Evolutionary conservation across 2,888 invertebrate species (phyloP), one percentile per base, ranked within the genome.

Genomic region (Physocephala rufipes): DNA sequence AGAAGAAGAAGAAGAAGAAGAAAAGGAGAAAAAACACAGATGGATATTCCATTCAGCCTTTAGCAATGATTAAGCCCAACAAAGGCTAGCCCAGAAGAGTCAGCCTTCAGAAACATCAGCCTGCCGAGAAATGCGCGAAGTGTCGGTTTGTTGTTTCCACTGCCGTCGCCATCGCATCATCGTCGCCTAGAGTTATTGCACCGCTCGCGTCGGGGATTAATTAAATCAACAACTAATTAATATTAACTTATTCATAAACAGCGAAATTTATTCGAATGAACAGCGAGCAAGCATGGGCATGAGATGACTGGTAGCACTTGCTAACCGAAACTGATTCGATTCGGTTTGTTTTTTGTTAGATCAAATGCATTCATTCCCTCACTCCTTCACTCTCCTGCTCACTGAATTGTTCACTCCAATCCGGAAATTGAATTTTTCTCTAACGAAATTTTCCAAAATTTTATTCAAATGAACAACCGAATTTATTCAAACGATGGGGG

Each of bases 161-260:
- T 9, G 36, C 9, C 9, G 4, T 24, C 62, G 30, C 7, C 28
- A 24, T 51, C 36, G 67, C 62, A 36, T 24, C 9, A n/a, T n/a
- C n/a, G n/a, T n/a, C n/a, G n/a, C n/a, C n/a, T n/a, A n/a, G n/a
- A 9, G 12, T 24, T 28, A 45, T 19, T n/a, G 45, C 15, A n/a
- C 19, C 61, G 59, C 70, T 58, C 71, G n/a, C n/a, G 73, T 71
- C 67, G 75, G 73, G 74, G 78, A 81, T 82, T 83, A 82, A 83
- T 83, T 83, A 82, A 82, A 83, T 84, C 84, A 76, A 80, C 80
- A 82, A 79, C 81, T 82, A 83, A 83, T 83, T 84, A 83, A 82
- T 81, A 81, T 81, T 79, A 80, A 81, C 79, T 78, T 80, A 81
- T 81, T 81, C 80, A 81, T 80, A 81, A 81, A 80, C 80, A 79